A percentile compares a stretch with the other conserved stretches of the same genome.
These are phyloP conservation scores for Scaptomyza parva DNA, from an alignment of 2,888 invertebrate species.

Conservation along the genomic window DNA sequence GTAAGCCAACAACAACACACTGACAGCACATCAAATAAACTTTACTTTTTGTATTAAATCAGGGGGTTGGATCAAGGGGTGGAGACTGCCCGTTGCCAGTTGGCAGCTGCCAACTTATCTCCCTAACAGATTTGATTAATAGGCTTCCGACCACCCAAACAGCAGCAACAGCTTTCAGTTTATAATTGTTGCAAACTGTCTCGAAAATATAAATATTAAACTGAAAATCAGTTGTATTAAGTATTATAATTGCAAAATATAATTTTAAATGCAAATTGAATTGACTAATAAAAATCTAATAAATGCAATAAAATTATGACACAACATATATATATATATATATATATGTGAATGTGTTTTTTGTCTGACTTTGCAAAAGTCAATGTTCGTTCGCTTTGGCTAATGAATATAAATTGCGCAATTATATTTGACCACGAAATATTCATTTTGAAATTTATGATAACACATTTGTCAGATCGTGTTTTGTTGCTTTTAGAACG, in stretches of 20 bases:
- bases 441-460: conserved; percentile 66
- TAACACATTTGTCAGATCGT: conserved; percentile 58
- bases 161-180: conserved; percentile 44
- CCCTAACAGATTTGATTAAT: conserved; percentile 71
- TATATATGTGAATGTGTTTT: no score
- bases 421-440: conserved; percentile 59
- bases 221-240: no score
- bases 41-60: conserved; percentile 20
- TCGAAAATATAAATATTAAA: conserved; percentile 16
- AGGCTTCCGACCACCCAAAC: conserved; percentile 61
- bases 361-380: not conserved
- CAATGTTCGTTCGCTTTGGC: conserved; percentile 39
- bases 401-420: conserved; percentile 70
- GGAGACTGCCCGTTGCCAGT: conserved; percentile 14
- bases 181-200: conserved; percentile 48
- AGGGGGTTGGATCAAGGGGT: conserved; percentile 6
- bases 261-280: no score
- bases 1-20: conserved; percentile 59
- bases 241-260: no score
- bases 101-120: conserved; percentile 47
- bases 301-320: no score
- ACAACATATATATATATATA: no score
- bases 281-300: no score
- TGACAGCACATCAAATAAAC: conserved; percentile 55
- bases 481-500: not conserved